Evolutionary conservation across 2,888 invertebrate species (phyloP).

Genomic region (Pasiphila rectangulata): DNA sequence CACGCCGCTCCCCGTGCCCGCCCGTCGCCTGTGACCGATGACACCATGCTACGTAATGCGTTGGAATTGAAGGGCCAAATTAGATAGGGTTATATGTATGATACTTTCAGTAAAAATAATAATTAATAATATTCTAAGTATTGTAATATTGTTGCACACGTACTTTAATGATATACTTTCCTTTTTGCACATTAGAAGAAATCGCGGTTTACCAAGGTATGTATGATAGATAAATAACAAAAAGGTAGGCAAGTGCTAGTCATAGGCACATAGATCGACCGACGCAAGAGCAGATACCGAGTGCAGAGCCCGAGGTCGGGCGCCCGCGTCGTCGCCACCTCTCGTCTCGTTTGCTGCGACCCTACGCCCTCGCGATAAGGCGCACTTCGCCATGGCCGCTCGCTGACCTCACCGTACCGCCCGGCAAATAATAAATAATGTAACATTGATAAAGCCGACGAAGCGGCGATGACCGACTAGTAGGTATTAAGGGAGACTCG

Average conservation of each 20-base stretch:
- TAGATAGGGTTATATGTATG: too few species aligned
- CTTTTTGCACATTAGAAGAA: too few species aligned
- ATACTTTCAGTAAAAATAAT: too few species aligned
- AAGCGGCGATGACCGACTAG: conserved; percentile 76
- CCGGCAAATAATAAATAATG: conserved; percentile 78
- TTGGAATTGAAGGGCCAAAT: background rate
- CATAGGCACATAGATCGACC: conserved; percentile 42
- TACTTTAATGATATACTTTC: too few species aligned
- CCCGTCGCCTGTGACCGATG: background rate
- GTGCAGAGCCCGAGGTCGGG: conserved; percentile 63
- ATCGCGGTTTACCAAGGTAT: conserved; percentile 1
- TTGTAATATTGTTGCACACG: too few species aligned
- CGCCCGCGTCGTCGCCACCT: conserved; percentile 47
- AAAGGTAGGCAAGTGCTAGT: conserved; percentile 16
- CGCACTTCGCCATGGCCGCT: conserved; percentile 65
- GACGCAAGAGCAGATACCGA: conserved; percentile 73
- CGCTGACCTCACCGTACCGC: conserved; percentile 73
- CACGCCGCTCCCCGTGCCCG: conserved; percentile 4
- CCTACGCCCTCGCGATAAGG: conserved; percentile 74
- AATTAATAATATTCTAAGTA: too few species aligned
- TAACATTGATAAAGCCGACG: conserved; percentile 78
- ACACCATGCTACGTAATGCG: background rate
- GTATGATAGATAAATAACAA: background rate
- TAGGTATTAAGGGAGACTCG: conserved; percentile 70
- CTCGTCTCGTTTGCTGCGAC: conserved; percentile 46